Evolutionary conservation across 2,888 invertebrate genomes (phyloP).

Genomic region (Drosophila parthenogenetica): DNA sequence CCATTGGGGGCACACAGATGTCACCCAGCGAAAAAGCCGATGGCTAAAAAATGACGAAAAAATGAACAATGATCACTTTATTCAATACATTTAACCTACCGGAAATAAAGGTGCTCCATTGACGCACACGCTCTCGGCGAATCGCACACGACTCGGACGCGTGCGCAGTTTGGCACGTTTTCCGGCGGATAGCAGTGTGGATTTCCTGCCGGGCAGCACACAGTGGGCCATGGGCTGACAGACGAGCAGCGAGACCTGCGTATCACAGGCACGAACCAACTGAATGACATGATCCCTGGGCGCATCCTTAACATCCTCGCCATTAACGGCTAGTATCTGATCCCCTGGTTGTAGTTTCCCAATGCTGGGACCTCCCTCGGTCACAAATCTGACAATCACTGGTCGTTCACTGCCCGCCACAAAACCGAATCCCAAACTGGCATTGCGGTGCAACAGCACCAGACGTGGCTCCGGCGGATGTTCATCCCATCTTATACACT

Average conservation of each 20-base stretch:
- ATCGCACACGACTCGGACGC: slow-evolving; percentile 93
- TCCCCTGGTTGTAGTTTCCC: slow-evolving; percentile 96
- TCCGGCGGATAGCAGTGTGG: slow-evolving; percentile 94
- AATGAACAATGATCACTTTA: neutral
- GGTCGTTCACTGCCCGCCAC: slow-evolving; percentile 98
- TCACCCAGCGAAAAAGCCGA: slow-evolving; percentile 93
- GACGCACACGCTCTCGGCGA: slow-evolving; percentile 95
- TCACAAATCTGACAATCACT: slow-evolving; percentile 95
- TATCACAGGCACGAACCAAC: slow-evolving; percentile 92
- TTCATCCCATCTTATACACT: slow-evolving; percentile 87
- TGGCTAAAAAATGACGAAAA: slow-evolving; percentile 86
- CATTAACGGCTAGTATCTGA: slow-evolving; percentile 95
- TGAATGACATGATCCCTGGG: slow-evolving; percentile 96
- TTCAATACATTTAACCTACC: slow-evolving; percentile 85
- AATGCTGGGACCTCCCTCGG: slow-evolving; percentile 96
- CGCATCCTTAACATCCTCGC: slow-evolving; percentile 94
- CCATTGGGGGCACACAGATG: slow-evolving; percentile 94
- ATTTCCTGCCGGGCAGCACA: slow-evolving; percentile 88
- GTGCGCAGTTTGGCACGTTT: slow-evolving; percentile 93
- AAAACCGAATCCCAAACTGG: slow-evolving; percentile 95
- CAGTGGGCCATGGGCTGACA: slow-evolving; percentile 91
- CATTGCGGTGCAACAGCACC: slow-evolving; percentile 90
- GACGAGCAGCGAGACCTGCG: slow-evolving; percentile 91
- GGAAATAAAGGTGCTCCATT: slow-evolving; percentile 93
- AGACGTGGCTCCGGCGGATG: slow-evolving; percentile 92